Evolutionary conservation across 1,140 invertebrate genomes (phyloP), one percentile per base, ranked within the genome.

Genomic region (Fopius arisanus): DNA sequence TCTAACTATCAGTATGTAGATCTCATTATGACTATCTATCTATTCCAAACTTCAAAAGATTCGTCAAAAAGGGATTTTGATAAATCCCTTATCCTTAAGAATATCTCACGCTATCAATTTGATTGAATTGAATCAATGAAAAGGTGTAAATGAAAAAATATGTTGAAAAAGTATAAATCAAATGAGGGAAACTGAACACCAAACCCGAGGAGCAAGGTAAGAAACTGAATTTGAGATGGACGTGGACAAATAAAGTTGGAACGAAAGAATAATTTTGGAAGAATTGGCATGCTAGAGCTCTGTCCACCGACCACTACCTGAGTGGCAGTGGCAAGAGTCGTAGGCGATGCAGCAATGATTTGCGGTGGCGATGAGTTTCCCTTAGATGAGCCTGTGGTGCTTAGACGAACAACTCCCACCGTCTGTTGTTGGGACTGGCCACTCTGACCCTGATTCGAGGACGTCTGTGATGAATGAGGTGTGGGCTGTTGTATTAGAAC

Each of bases 331-430:
- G 89, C 89, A 82, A 90, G 89, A 81, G 90, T 77, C 88, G 89
- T 88, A 82, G 88, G 89, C 81, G 90, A 90, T 82, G 90, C 82
- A 77, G 82, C 82, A 83, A 87, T 89, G 82, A 91, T 90, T 84
- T 90, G 90, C 79, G 88, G 83, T 83, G 88, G 89, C 77, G 85
- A 84, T 82, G 86, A 81, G 83, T 88, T 86, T 88, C 89, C 87
- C 86, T 87, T 88, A 84, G 86, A 86, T 83, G 86, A 88, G 79
- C 83, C 83, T 77, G 89, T 89, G 77, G 88, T 86, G 85, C 90
- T 89, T 85, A 91, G 89, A 84, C 91, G 91, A 87, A 92, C 88
- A 78, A 92, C 91, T 78, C 90, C 90, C 84, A 93, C 90, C 89
- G 92, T 90, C 81, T 88, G 86, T 26, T 67, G 63, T 26, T 72